Percentiles rank a stretch among this genome's conserved stretches.
phyloP scores from a whole-genome alignment of 2,888 invertebrate species.

The Ophion obscuratus region DNA sequence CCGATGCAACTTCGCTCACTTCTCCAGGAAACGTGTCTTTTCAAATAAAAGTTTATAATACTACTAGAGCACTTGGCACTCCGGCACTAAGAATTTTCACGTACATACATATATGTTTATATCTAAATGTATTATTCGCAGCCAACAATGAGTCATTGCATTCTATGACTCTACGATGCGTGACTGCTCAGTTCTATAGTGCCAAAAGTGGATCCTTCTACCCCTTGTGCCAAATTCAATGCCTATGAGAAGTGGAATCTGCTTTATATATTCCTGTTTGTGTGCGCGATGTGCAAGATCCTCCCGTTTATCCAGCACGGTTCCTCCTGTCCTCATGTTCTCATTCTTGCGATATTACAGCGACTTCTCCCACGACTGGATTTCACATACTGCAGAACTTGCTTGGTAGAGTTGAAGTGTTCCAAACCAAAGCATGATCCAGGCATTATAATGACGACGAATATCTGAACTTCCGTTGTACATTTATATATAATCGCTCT shows the following conservation, averaged over 20 bases:
- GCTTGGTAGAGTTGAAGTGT: conserved; percentile 71
- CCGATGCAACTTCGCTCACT: not conserved
- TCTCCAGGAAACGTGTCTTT: not conserved
- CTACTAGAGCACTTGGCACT: not conserved
- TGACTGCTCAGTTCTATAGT: conserved; percentile 70
- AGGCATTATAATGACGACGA: conserved; percentile 73
- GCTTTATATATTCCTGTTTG: conserved; percentile 60
- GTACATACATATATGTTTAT: not conserved
- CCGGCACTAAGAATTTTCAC: not conserved
- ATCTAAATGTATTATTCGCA: conserved; percentile 73
- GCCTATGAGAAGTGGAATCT: conserved; percentile 49
- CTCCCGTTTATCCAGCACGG: conserved; percentile 14
- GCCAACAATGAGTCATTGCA: conserved; percentile 79
- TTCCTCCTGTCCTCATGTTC: conserved; percentile 4
- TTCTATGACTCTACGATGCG: conserved; percentile 76
- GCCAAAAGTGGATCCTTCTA: conserved; percentile 67
- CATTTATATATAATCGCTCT: conserved; percentile 68
- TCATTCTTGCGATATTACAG: conserved; percentile 22
- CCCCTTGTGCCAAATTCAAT: conserved; percentile 57
- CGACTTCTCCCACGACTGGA: conserved; percentile 35
- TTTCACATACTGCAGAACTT: conserved; percentile 68
- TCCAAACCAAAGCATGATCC: conserved; percentile 65
- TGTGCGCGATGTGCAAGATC: conserved; percentile 36
- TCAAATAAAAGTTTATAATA: not conserved
- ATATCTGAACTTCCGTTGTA: conserved; percentile 48